Percentiles rank a stretch among this genome's conserved stretches.
phyloP scores from a whole-genome alignment of 2,113 vertebrate species.

The Spermophilus dauricus region DNA sequence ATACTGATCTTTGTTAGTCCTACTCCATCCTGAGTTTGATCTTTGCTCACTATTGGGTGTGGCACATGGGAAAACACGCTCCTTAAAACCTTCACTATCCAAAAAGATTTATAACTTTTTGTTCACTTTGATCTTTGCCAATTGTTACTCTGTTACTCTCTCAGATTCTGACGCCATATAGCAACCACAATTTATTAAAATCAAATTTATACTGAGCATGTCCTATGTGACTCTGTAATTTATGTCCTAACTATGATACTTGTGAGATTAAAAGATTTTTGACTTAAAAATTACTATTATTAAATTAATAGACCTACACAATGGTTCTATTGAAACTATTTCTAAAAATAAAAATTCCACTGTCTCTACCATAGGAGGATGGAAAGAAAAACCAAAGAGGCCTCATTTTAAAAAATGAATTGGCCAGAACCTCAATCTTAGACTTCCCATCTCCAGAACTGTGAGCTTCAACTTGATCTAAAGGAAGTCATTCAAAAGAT shows the following conservation, averaged over 20 bases:
- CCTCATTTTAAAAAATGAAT: neutral
- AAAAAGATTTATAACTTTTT: neutral
- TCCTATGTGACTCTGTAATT: neutral
- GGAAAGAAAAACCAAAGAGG: neutral
- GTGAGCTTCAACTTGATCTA: neutral
- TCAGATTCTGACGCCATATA: neutral
- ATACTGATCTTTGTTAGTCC: neutral
- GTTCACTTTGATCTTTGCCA: neutral
- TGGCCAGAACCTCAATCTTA: neutral
- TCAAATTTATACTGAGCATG: neutral
- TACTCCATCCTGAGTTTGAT: neutral
- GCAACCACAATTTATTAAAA: slow-evolving; percentile 4
- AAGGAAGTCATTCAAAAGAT: neutral
- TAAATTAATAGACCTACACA: neutral
- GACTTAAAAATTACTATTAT: neutral
- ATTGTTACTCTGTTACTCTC: neutral
- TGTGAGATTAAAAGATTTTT: neutral
- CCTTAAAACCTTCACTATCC: neutral
- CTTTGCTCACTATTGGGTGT: neutral
- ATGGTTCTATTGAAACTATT: neutral
- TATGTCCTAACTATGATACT: neutral
- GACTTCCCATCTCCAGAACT: neutral
- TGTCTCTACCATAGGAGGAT: neutral
- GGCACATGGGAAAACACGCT: neutral
- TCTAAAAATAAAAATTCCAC: neutral